These are phyloP conservation scores for Okamejei kenojei DNA, from an alignment of 2,797 vertebrate species.

Conservation along the genomic window DNA sequence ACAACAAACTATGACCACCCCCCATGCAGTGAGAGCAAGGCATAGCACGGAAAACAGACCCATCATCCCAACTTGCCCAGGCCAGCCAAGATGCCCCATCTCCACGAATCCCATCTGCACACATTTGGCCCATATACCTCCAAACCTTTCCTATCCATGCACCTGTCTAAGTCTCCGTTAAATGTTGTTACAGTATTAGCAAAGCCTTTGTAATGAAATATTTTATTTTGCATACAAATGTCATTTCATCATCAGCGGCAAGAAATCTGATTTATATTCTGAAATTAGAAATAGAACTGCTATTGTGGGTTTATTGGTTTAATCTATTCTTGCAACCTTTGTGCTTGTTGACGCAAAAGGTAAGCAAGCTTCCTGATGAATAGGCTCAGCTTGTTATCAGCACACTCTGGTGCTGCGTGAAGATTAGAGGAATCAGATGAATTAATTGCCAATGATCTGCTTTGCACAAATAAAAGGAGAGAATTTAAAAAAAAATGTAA, in stretches of 20 bases:
- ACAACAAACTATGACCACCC: neutral
- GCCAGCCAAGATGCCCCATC: no score
- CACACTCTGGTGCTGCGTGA: neutral
- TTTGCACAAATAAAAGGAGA: slow-evolving; percentile 3
- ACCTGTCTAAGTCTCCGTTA: no score
- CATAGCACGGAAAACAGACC: no score
- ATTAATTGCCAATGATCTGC: slow-evolving; percentile 29
- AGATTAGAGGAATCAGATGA: slow-evolving; percentile 22
- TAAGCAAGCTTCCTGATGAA: slow-evolving; percentile 16
- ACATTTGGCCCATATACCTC: no score
- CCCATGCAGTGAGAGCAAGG: neutral
- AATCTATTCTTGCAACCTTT: neutral
- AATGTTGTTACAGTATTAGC: neutral
- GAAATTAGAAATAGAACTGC: neutral
- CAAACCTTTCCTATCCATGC: no score
- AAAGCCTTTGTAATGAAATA: neutral
- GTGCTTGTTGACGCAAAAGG: neutral
- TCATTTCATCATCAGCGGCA: neutral
- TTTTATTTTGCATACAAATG: neutral
- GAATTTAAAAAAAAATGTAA: neutral
- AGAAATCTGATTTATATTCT: neutral
- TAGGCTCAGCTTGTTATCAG: neutral
- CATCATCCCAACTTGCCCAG: no score
- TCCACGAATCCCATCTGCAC: no score
- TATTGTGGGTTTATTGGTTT: neutral